Percentiles rank a stretch among this genome's conserved stretches.
Evolutionary conservation across 2,113 vertebrate species (phyloP).

Genomic region (Xenopus laevis): DNA sequence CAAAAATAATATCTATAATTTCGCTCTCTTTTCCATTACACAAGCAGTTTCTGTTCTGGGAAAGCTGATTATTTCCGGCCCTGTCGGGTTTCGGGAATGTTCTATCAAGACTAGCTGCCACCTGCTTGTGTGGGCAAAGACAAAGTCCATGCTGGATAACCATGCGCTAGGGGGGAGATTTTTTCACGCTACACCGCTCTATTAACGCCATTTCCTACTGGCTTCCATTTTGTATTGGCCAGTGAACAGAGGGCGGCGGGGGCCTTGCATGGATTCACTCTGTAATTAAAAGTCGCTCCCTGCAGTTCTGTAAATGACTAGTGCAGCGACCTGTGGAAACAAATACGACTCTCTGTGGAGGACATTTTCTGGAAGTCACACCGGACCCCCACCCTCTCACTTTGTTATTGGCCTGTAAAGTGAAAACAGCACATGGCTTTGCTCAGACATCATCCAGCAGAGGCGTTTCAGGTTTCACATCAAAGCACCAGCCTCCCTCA

Average conservation of each 20-base stretch:
- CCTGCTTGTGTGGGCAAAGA: no score
- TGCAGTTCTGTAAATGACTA: background rate
- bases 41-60: no score
- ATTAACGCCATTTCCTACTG: background rate
- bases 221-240: conserved; percentile 1
- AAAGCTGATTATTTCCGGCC: no score
- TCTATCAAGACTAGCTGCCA: no score
- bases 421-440: conserved; percentile 3
- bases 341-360: conserved; percentile 3
- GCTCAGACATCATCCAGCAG: background rate
- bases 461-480: background rate
- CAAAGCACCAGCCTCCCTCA: background rate
- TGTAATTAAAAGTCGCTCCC: conserved; percentile 2
- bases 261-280: background rate
- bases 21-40: no score
- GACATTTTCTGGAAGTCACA: conserved; percentile 5
- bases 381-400: conserved; percentile 1
- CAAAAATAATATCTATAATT: no score
- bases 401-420: conserved; percentile 8
- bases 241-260: background rate
- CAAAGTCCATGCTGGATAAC: no score
- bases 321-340: conserved; percentile 3
- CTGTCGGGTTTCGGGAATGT: no score
- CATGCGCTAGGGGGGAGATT: no score
- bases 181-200: no score